phyloP scores from a whole-genome alignment of 1,140 invertebrate species.

The Leptopilina clavipes region DNA sequence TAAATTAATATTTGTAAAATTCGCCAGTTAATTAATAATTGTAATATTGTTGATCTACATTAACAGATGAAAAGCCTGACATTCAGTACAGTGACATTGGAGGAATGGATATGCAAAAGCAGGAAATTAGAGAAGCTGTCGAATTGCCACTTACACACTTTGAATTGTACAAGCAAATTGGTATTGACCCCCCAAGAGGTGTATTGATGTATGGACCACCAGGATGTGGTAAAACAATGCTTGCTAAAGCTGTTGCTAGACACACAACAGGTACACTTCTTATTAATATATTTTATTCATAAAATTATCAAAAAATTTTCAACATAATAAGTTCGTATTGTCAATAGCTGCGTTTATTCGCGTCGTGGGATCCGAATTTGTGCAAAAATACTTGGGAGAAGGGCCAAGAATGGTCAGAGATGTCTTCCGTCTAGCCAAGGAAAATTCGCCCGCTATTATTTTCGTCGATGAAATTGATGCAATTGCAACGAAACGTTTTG shows the following conservation, averaged over 20 bases:
- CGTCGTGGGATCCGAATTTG: conserved; percentile 99
- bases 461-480: conserved; percentile 99
- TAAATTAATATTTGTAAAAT: too few relatives aligned
- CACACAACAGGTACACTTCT: conserved; percentile 87
- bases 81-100: conserved; percentile 98
- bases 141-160: conserved; percentile 98
- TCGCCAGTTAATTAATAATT: not conserved
- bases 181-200: conserved; percentile 96
- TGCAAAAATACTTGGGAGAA: conserved; percentile 99
- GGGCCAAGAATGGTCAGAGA: conserved; percentile 99
- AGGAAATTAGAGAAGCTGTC: conserved; percentile 99
- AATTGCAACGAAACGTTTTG: conserved; percentile 98
- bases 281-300: not conserved
- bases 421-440: conserved; percentile 98
- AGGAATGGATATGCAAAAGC: conserved; percentile 99
- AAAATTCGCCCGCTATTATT: conserved; percentile 99
- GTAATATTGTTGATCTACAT: not conserved
- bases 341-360: conserved; percentile 94
- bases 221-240: conserved; percentile 98
- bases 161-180: conserved; percentile 99
- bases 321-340: not conserved
- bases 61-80: conserved; percentile 97
- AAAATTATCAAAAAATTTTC: too few relatives aligned
- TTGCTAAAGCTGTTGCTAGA: conserved; percentile 99
- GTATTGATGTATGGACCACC: conserved; percentile 99